These are phyloP conservation scores for Seira musarum DNA, from an alignment of 2,888 invertebrate species.

Conservation along the genomic window DNA sequence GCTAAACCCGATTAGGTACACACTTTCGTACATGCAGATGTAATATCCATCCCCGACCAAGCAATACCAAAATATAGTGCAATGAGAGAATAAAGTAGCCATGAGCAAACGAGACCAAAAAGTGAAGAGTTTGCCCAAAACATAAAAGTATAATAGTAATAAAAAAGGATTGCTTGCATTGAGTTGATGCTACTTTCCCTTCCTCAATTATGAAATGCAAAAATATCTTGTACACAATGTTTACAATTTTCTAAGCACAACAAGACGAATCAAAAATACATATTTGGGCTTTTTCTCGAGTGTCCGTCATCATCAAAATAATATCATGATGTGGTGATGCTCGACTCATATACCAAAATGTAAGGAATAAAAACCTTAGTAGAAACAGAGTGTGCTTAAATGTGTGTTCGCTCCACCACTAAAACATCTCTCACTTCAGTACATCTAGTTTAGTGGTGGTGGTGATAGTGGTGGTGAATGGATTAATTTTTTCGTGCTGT, in stretches of 20 bases:
- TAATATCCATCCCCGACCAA: neutral
- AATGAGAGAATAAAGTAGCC: neutral
- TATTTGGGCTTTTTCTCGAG: slow-evolving; percentile 51
- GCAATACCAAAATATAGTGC: neutral
- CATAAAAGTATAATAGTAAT: slow-evolving; percentile 29
- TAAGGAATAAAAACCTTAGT: neutral
- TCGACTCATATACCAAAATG: slow-evolving; percentile 1
- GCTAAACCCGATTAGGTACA: slow-evolving; percentile 26
- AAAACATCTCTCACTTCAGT: neutral
- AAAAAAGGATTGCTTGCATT: slow-evolving; percentile 19
- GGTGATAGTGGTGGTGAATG: slow-evolving; percentile 22
- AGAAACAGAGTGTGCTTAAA: neutral
- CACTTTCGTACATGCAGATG: neutral
- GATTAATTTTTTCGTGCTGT: slow-evolving; percentile 7
- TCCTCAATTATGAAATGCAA: slow-evolving; percentile 28
- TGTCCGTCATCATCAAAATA: slow-evolving; percentile 49
- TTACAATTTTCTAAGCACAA: slow-evolving; percentile 39
- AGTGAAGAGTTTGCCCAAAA: slow-evolving; percentile 46
- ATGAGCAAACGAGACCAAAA: slow-evolving; percentile 33
- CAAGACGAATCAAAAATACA: slow-evolving; percentile 25
- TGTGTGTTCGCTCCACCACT: too few relatives aligned
- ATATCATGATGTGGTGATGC: slow-evolving; percentile 22
- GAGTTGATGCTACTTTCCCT: slow-evolving; percentile 42
- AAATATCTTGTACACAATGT: slow-evolving; percentile 39
- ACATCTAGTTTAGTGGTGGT: neutral